These are phyloP conservation scores for Pterostichus niger DNA, from an alignment of 2,888 invertebrate species.

Conservation along the genomic window DNA sequence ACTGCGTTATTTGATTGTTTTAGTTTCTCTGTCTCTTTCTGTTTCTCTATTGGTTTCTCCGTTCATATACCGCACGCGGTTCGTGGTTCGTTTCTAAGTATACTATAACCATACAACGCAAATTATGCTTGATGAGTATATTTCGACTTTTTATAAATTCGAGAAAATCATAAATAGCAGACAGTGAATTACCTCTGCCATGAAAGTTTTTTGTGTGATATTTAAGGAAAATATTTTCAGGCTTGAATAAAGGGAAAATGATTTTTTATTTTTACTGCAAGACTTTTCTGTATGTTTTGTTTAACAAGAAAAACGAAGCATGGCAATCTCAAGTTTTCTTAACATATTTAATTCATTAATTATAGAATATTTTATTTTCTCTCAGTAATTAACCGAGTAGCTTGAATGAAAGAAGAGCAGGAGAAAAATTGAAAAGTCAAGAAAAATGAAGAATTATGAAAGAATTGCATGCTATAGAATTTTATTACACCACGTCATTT, in stretches of 20 bases:
- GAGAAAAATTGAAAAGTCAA: constrained; percentile 29
- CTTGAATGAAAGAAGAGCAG: constrained; percentile 18
- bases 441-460: constrained; percentile 32
- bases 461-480: constrained; percentile 38
- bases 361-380: constrained; percentile 22
- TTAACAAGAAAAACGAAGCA: not conserved
- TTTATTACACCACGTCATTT: not conserved
- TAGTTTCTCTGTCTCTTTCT: not conserved
- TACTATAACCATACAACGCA: constrained; percentile 20
- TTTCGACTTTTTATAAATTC: constrained; percentile 34
- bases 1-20: constrained; percentile 33
- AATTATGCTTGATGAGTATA: constrained; percentile 38
- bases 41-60: constrained; percentile 19
- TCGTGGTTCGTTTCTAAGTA: not conserved
- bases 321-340: not conserved
- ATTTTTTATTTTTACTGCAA: not conserved
- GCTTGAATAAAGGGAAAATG: not conserved
- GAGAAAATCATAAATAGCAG: constrained; percentile 29
- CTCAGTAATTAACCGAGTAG: constrained; percentile 24
- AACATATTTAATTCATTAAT: constrained; percentile 19
- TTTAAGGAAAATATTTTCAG: constrained; percentile 17
- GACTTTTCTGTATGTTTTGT: not conserved
- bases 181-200: constrained; percentile 30
- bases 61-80: constrained; percentile 7
- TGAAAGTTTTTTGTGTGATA: constrained; percentile 23